Evolutionary conservation across 2,797 vertebrate genomes (phyloP).

Genomic region (Champsocephalus gunnari): DNA sequence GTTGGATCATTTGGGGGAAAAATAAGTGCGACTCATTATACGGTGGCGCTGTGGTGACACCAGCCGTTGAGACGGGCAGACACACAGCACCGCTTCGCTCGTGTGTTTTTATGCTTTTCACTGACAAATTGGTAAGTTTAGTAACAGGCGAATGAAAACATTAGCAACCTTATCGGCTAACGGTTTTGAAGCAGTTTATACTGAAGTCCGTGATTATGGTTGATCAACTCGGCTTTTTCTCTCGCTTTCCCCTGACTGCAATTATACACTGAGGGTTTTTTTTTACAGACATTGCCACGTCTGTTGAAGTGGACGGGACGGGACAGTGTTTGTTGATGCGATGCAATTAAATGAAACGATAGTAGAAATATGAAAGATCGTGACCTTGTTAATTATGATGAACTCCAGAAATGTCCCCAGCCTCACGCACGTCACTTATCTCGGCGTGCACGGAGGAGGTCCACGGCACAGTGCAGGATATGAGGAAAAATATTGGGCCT

Average conservation of each 20-base stretch:
- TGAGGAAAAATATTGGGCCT: slow-evolving; percentile 68
- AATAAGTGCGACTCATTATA: slow-evolving; percentile 82
- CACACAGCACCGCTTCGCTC: slow-evolving; percentile 49
- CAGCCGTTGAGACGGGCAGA: slow-evolving; percentile 58
- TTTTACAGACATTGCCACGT: slow-evolving; percentile 73
- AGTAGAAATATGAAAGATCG: slow-evolving; percentile 41
- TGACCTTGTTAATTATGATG: slow-evolving; percentile 72
- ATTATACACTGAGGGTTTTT: slow-evolving; percentile 56
- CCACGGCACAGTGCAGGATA: slow-evolving; percentile 35
- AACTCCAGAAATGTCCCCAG: slow-evolving; percentile 66
- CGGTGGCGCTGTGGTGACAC: slow-evolving; percentile 85
- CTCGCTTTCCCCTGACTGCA: slow-evolving; percentile 51
- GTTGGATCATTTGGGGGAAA: slow-evolving; percentile 78
- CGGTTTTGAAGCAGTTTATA: slow-evolving; percentile 65
- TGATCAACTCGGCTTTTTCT: slow-evolving; percentile 50
- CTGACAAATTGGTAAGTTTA: slow-evolving; percentile 63
- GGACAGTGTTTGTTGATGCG: slow-evolving; percentile 64
- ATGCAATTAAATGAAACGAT: slow-evolving; percentile 29
- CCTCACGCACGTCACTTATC: slow-evolving; percentile 57
- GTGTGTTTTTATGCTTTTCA: slow-evolving; percentile 56
- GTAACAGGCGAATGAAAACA: slow-evolving; percentile 46
- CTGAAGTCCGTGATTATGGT: slow-evolving; percentile 51
- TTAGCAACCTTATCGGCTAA: slow-evolving; percentile 71
- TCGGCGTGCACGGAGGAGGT: slow-evolving; percentile 55
- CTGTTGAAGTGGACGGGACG: slow-evolving; percentile 71